These are phyloP conservation scores for human (Homo sapiens) DNA, from an alignment of 2,113 vertebrate species.

Conservation along the genomic window DNA sequence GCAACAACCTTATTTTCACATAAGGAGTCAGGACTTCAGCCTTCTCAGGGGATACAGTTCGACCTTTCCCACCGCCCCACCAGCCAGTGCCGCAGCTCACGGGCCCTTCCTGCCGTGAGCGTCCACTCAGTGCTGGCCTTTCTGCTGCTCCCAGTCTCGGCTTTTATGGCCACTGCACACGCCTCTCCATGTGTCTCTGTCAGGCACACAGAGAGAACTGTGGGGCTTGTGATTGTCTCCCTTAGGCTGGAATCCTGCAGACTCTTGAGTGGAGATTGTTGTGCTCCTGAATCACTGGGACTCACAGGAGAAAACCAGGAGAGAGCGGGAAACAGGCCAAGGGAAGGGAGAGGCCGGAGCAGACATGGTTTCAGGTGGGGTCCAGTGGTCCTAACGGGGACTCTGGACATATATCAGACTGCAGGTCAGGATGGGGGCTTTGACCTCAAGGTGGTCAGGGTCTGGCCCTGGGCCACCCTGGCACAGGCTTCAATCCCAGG, in stretches of 20 bases:
- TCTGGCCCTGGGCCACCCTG: no score
- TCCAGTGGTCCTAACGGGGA: neutral
- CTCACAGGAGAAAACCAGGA: neutral
- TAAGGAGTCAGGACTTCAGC: neutral
- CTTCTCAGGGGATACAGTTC: neutral
- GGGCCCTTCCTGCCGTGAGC: neutral
- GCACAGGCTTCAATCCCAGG: neutral
- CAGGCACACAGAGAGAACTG: neutral
- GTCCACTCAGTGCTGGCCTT: neutral
- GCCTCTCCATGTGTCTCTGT: neutral
- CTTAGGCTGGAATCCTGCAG: neutral
- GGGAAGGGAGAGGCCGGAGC: no score
- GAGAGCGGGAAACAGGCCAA: neutral
- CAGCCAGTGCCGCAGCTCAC: rapidly evolving
- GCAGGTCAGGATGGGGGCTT: neutral
- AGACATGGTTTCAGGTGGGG: rapidly evolving
- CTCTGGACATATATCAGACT: neutral
- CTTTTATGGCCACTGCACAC: rapidly evolving
- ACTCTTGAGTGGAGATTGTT: neutral
- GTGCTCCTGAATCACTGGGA: no score
- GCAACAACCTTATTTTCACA: neutral
- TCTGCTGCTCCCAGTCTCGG: rapidly evolving
- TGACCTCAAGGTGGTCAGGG: rapidly evolving
- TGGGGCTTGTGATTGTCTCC: neutral
- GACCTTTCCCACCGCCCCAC: no score